phyloP scores from a whole-genome alignment of 2,797 vertebrate species.

The Microctenopoma steveboyesi region DNA sequence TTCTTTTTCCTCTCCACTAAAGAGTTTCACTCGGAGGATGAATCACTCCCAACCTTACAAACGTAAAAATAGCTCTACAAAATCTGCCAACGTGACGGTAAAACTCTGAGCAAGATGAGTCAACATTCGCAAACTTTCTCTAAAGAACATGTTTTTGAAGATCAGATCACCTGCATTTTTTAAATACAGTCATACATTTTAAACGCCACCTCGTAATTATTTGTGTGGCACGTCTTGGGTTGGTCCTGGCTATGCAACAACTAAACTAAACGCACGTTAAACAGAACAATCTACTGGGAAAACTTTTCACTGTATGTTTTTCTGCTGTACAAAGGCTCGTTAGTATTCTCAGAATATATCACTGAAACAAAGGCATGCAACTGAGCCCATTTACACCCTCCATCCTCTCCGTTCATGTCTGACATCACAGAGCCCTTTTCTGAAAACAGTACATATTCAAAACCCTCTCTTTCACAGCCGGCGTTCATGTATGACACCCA shows the following conservation, averaged over 20 bases:
- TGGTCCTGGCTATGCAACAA: not conserved
- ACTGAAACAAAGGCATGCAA: constrained; percentile 40
- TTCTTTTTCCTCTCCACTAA: constrained; percentile 31
- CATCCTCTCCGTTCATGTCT: constrained; percentile 39
- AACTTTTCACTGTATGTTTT: constrained; percentile 11
- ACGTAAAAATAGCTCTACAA: constrained; percentile 56
- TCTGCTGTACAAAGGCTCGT: constrained; percentile 32
- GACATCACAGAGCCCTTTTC: constrained; percentile 48
- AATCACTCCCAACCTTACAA: constrained; percentile 47
- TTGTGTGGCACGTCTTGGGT: not conserved
- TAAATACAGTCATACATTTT: constrained; percentile 13
- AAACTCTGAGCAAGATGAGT: constrained; percentile 37
- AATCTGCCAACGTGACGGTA: constrained; percentile 43
- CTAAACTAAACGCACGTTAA: constrained; percentile 9
- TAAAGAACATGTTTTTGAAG: constrained; percentile 25
- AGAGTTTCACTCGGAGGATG: constrained; percentile 34
- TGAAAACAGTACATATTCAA: constrained; percentile 47
- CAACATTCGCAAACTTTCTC: constrained; percentile 27
- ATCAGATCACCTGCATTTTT: constrained; percentile 18
- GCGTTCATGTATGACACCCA: constrained; percentile 46
- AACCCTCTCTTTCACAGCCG: constrained; percentile 30
- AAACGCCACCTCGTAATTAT: constrained; percentile 16
- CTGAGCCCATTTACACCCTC: constrained; percentile 52
- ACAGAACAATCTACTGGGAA: not conserved
- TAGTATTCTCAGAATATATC: constrained; percentile 35